Percentiles rank a stretch among this genome's conserved stretches.
phyloP scores from a whole-genome alignment of 2,797 vertebrate species.

The Microtus obscurus region DNA sequence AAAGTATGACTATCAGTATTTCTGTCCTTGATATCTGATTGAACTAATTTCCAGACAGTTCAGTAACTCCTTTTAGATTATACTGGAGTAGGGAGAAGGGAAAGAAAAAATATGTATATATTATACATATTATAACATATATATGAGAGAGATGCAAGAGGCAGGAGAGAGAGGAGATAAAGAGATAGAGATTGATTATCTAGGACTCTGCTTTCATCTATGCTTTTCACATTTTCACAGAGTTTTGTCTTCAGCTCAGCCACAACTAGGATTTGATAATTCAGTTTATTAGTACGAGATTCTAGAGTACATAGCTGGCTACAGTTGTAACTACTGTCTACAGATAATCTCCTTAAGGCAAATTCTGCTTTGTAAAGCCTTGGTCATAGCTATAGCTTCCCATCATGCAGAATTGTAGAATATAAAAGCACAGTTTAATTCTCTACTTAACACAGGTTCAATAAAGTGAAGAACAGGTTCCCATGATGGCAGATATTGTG shows the following conservation, averaged over 20 bases:
- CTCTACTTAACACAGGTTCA: background rate
- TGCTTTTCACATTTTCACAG: background rate
- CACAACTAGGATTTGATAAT: background rate
- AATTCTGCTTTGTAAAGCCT: background rate
- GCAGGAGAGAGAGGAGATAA: no score
- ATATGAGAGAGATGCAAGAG: background rate
- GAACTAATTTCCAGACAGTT: background rate
- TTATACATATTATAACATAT: background rate
- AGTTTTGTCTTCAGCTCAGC: background rate
- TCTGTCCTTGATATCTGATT: background rate
- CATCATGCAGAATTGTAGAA: background rate
- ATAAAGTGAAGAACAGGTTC: background rate
- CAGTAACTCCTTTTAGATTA: background rate
- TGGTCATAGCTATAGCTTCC: background rate
- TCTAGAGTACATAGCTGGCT: background rate
- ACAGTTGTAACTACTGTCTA: background rate
- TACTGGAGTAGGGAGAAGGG: background rate
- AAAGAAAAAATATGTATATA: background rate
- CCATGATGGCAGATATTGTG: background rate
- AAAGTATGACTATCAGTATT: background rate
- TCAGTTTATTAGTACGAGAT: background rate
- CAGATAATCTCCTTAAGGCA: slow-evolving; percentile 11
- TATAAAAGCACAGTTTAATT: background rate
- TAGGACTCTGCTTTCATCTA: background rate
- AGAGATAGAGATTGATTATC: background rate